Base-by-base conservation (phyloP, 2,888 invertebrate genomes). In the Caenorhabditis plicata region DNA sequence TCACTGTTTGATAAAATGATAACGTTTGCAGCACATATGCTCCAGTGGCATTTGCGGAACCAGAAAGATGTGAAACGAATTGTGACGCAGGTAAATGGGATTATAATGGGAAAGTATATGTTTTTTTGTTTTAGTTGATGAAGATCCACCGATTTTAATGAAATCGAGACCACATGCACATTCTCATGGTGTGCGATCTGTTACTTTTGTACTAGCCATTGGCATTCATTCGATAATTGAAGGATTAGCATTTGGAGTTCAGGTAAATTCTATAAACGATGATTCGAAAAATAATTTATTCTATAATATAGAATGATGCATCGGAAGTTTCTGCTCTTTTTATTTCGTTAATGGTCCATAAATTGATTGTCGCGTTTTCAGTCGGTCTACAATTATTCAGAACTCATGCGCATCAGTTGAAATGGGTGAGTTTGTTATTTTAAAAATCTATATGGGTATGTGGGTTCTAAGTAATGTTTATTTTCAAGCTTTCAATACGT, bases 151-250 rank as follows among this genome's bases (percentile, higher is more conserved):
- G 26, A 80, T 80, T 42, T 64, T 77, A 29, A 80, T 81, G 77
- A 68, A 71, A 41, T 71, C 73, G 11, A 64, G 69, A 2, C 80
- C 80, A 38, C 80, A 80, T 53, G 77, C 78, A 7, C 80, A 80
- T 60, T 71, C 71, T 23, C 80, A 80, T 56, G 77, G 81, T 3
- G 76, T 76, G 29, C 73, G 86, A 22, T 82, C 85, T 1, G 49
- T 86, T n/a, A 77, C 86, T 11, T 80, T 86, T 41, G 77, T 86
- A 2, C 54, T 84, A 26, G 86, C 86, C 9, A 77, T 86, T 7
- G 85, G 86, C 8, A 73, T 86, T n/a, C 86, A 86, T 74, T 85
- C 86, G 0, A 63, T 86, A 11, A 85, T 87, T 74, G 86, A 86
- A 76, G 86, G 80, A 32, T 39, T 80, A 25, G 80, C 80, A 9